Base-by-base conservation (phyloP, 2,113 vertebrate genomes). In the Apeltes quadracus region DNA sequence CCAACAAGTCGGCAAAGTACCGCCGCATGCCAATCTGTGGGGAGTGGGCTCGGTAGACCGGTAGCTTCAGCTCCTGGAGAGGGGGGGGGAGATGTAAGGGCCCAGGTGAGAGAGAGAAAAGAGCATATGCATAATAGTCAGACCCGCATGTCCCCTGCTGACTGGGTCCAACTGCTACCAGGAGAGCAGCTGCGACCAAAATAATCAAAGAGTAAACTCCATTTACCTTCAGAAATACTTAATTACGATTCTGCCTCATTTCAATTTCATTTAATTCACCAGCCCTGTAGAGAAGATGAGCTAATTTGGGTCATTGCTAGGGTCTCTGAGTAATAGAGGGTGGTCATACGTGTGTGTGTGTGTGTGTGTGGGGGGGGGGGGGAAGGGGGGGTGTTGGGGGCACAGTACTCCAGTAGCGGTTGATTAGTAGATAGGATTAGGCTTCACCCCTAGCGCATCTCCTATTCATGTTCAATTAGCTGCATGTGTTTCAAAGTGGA, bases 11-110 rank as follows among this genome's bases (percentile, higher is more conserved):
- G 0, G 95, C 93, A 62, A 97, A 95, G 91, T 96, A 96, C 25
- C 94, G 92, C 3, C 96, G 93, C 94, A 95, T 95, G 83, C 95
- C 95, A 7, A 97, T 94, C 91, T 96, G 96, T 0, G 96, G 96
- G 1, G 96, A 98, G 70, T 91, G 94, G 65, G 94, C 96, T 39
- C 92, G 92, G 83, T 95, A 98, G 14, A 88, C 25, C 0, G 96
- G 97, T 85, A 98, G 82, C 90, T 95, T 94, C 85, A 96, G 92
- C 85, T 98, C 97, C 97, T 98, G 67, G 2, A 72, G 66, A 29
- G 29, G 38, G 68, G 59, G 29, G 23, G 48, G 53, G 39, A 70
- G 65, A 48, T 57, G 68, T 65, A 69, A 63, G 67, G 82, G 41
- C 64, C 80, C 69, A 56, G 23, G 73, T 69, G 74, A 76, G 56